Evolutionary conservation across 64 coral and sea anemone species (phyloP).

Genomic region (Stichodactyla mertensii): DNA sequence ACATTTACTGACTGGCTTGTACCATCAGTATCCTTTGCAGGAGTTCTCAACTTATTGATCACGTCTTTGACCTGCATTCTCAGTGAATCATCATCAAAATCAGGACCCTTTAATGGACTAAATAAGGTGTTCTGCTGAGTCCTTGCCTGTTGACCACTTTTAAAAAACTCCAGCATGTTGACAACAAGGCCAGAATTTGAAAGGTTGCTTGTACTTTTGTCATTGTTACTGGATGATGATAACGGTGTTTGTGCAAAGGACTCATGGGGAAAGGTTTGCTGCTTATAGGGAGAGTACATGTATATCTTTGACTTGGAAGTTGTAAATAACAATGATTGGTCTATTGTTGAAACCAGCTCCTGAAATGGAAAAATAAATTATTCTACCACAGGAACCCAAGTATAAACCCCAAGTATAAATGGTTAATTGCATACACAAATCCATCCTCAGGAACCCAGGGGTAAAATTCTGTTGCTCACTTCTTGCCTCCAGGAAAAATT

Average conservation of each 20-base stretch:
- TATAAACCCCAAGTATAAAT: too few relatives aligned
- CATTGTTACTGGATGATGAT: not conserved
- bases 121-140: not conserved
- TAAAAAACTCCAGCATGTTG: constrained; percentile 36
- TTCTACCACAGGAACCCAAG: not conserved
- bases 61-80: constrained; percentile 26
- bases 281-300: not conserved
- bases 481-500: too few relatives aligned
- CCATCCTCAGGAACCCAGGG: too few relatives aligned
- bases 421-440: too few relatives aligned
- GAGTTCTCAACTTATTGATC: constrained; percentile 20
- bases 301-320: not conserved
- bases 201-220: not conserved
- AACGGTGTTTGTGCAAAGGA: not conserved
- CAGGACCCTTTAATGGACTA: constrained; percentile 22
- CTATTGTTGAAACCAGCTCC: constrained; percentile 31
- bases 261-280: not conserved
- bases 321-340: not conserved
- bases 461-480: too few relatives aligned
- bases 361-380: not conserved
- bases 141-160: not conserved
- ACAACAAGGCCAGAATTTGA: constrained; percentile 27
- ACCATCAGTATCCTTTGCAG: not conserved
- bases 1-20: not conserved
- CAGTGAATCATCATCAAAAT: constrained; percentile 5